Base-by-base conservation (phyloP, 2,888 invertebrate species). In the Brenthis ino region DNA sequence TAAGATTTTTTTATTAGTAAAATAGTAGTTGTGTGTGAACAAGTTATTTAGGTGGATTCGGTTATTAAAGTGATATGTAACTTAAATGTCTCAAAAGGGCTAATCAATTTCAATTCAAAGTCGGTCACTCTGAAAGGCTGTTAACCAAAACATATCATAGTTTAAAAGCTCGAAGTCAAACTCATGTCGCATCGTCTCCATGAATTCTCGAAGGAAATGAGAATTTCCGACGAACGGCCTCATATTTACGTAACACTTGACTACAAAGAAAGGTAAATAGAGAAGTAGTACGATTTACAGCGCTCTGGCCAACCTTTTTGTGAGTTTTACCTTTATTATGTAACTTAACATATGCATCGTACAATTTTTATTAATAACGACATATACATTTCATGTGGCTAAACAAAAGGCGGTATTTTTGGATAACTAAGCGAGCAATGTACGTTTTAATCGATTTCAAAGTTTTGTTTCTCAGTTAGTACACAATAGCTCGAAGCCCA, bases 241-340 rank as follows among this genome's bases (percentile, higher is more conserved):
- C 83, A 87, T 93, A 88, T 93, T 92, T 91, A 89, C 92, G 88
- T 88, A 89, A 91, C 91, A 91, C 92, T 92, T 82, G 87, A 91
- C 91, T 86, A 92, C 92, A 93, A 92, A 92, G 92, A 88, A 91
- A 85, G 81, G 86, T 83, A 92, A 92, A 92, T 86, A 92, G 88
- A 87, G 85, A 88, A 90, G 89, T 91, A 91, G 91, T 90, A 91
- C 87, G 88, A 89, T 91, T 90, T 90, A 89, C 87, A 87, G 83
- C 81, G 80, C 81, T 80, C 77, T 87, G 88, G 85, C 85, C 86
- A 79, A 81, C 79, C 82, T 80, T 83, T 82, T 87, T 88, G 72
- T 76, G 65, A 64, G 67, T 65, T 57, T 63, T 61, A 63, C 69
- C 69, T 73, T 69, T 63, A 75, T 69, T 68, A 75, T 68, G 68